Evolutionary conservation across 92 coral and sea anemone species (phyloP).

Genomic region (Porites divaricata): DNA sequence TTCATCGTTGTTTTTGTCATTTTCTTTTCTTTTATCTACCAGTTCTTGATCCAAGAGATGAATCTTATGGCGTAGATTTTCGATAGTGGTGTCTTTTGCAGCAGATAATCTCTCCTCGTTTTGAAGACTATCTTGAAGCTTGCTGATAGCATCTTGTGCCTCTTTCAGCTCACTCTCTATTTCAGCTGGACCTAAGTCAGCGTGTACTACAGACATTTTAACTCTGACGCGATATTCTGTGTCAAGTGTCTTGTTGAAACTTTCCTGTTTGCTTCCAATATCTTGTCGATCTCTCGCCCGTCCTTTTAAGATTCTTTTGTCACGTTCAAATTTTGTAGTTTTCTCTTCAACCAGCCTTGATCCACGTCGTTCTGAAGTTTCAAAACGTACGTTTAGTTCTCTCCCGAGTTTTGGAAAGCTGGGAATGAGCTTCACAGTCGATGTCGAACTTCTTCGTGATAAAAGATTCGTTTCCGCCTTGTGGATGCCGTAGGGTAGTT

Average conservation of each 20-base stretch:
- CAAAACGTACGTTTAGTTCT: conserved; percentile 25
- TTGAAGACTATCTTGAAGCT: conserved; percentile 55
- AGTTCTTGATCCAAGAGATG: conserved; percentile 58
- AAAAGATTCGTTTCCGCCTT: background rate
- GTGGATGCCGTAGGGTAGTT: background rate
- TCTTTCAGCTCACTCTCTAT: conserved; percentile 48
- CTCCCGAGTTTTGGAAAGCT: conserved; percentile 13
- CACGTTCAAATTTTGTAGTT: background rate
- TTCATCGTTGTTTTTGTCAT: conserved; percentile 42
- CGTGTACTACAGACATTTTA: conserved; percentile 23
- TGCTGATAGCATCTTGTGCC: conserved; percentile 50
- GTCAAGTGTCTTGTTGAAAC: background rate
- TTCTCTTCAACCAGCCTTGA: background rate
- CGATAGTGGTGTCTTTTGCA: conserved; percentile 64
- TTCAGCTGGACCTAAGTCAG: background rate
- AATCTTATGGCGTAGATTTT: conserved; percentile 70
- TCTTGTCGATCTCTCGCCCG: background rate
- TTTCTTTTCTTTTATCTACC: conserved; percentile 54
- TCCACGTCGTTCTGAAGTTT: background rate
- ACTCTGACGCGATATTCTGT: background rate
- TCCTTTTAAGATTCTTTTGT: background rate
- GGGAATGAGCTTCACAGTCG: conserved; percentile 3
- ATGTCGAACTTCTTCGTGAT: background rate
- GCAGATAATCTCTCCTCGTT: conserved; percentile 67
- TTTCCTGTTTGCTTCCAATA: background rate